Conservation (phyloP, 2,888 invertebrate genomes). For the Abscondita cerata region DNA sequence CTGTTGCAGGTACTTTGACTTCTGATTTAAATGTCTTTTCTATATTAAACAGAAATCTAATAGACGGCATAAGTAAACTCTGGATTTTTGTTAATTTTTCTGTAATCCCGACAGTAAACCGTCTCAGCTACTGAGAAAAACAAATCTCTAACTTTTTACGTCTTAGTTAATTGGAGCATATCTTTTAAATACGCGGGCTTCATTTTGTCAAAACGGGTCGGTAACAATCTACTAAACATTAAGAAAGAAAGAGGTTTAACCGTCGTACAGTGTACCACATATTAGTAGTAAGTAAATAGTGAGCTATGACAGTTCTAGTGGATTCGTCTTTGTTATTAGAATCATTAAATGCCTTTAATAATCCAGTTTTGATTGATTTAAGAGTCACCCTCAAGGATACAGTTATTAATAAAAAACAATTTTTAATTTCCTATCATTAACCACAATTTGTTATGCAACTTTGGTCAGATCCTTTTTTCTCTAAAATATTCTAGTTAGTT, state of each 20-base stretch:
- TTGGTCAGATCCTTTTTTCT: too few relatives aligned
- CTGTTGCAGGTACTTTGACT: too few relatives aligned
- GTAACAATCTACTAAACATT: background rate
- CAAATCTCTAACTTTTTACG: background rate
- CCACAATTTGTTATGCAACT: too few relatives aligned
- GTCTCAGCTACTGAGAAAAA: background rate
- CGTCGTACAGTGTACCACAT: background rate
- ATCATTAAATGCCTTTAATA: too few relatives aligned
- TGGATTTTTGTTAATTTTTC: background rate
- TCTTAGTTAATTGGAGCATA: background rate
- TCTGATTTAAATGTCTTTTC: too few relatives aligned
- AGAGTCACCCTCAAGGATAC: background rate
- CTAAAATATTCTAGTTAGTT: too few relatives aligned
- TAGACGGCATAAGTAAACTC: constrained; percentile 4
- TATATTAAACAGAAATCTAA: too few relatives aligned
- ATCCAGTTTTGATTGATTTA: background rate
- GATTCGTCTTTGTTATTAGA: background rate
- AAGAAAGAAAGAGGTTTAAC: background rate
- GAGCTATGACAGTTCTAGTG: background rate
- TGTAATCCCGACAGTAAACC: constrained; percentile 1
- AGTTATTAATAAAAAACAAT: too few relatives aligned
- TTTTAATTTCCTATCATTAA: too few relatives aligned
- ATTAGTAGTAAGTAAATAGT: background rate
- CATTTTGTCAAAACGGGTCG: background rate
- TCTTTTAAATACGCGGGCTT: constrained; percentile 3